Conservation (phyloP, 30 jellyfish, hydroid and myxozoan genomes). For the Clytia hemisphaerica region DNA sequence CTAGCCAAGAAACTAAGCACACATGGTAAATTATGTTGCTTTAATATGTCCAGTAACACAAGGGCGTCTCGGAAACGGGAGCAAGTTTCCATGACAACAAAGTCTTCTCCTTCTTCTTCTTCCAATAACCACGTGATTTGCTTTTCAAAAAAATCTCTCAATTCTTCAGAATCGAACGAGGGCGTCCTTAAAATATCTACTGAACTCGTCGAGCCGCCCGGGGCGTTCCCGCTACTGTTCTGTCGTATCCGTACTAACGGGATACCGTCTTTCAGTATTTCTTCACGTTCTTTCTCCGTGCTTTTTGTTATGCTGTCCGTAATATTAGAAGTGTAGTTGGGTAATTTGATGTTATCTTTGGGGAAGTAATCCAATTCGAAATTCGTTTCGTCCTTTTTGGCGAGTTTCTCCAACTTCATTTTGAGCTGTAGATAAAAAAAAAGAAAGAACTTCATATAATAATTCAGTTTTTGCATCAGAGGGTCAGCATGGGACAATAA, state of each 20-base stretch:
- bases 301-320: conserved; percentile 46
- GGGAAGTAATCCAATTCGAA: conserved; percentile 87
- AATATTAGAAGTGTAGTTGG: conserved; percentile 18
- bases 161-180: conserved; percentile 9
- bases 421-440: conserved; percentile 38
- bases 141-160: conserved; percentile 64
- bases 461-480: no score
- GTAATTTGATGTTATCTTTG: background rate
- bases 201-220: conserved; percentile 12
- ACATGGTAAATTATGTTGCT: conserved; percentile 81
- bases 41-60: conserved; percentile 71
- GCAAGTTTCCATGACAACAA: conserved; percentile 82
- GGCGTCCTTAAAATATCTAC: background rate
- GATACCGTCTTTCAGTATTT: conserved; percentile 53
- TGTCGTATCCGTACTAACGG: conserved; percentile 66
- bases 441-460: no score
- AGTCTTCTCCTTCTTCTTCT: conserved; percentile 86
- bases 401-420: conserved; percentile 57
- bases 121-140: conserved; percentile 97
- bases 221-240: conserved; percentile 17
- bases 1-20: conserved; percentile 91
- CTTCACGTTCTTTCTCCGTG: conserved; percentile 46
- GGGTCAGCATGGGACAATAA: no score
- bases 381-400: conserved; percentile 31
- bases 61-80: conserved; percentile 82